These are phyloP conservation scores for Agrotis exclamationis DNA, from an alignment of 2,888 invertebrate genomes.

Conservation along the genomic window DNA sequence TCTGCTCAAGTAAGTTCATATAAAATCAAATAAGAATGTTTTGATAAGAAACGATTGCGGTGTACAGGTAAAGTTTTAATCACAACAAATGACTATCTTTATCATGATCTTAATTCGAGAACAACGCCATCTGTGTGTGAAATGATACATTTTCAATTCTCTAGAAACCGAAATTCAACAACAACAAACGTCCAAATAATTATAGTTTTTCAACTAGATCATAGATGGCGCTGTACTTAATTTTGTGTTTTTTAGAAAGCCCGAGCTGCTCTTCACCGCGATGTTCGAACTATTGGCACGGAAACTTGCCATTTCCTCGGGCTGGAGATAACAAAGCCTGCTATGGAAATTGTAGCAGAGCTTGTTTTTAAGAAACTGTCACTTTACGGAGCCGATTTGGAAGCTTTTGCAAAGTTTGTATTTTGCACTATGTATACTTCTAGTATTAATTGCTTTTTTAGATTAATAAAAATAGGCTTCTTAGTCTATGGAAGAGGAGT, in stretches of 20 bases:
- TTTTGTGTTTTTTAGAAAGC: constrained; percentile 86
- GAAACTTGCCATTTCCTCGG: constrained; percentile 89
- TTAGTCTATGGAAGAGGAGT: neutral
- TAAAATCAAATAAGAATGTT: no score
- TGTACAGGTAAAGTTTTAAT: neutral
- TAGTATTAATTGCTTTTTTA: neutral
- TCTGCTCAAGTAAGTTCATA: constrained; percentile 74
- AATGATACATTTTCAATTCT: no score
- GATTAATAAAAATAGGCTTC: neutral
- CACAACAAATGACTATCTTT: neutral
- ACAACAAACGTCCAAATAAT: no score
- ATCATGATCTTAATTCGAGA: neutral
- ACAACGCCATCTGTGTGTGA: constrained; percentile 32
- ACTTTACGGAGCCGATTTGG: constrained; percentile 91
- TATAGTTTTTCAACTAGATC: constrained; percentile 7
- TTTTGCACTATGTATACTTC: neutral
- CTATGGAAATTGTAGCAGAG: constrained; percentile 92
- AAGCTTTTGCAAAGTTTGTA: constrained; percentile 92
- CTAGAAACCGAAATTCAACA: no score
- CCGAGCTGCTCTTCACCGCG: constrained; percentile 90
- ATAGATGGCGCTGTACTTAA: constrained; percentile 67
- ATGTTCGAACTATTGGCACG: constrained; percentile 89
- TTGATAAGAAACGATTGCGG: no score
- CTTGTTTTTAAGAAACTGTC: constrained; percentile 91
- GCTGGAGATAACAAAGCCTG: constrained; percentile 88